phyloP scores from a whole-genome alignment of 2,888 invertebrate species.

The Chromoteleia sp. region DNA sequence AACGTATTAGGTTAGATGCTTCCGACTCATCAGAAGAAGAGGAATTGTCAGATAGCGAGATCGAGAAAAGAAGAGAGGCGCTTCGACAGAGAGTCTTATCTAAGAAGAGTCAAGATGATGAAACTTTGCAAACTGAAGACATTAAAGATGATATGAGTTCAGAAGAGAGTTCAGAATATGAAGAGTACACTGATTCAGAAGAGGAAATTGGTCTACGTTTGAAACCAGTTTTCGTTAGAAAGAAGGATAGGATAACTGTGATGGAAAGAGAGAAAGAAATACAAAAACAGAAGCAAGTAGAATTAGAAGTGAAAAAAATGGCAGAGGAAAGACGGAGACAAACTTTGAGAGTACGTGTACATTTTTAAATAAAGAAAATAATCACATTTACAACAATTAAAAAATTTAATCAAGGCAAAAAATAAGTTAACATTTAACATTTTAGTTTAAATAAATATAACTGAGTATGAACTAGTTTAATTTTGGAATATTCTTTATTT shows the following conservation, averaged over 20 bases:
- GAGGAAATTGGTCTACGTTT: conserved; percentile 96
- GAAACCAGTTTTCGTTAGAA: conserved; percentile 97
- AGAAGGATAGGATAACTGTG: conserved; percentile 96
- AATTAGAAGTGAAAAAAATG: conserved; percentile 92
- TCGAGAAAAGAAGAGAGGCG: conserved; percentile 91
- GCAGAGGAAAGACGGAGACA: conserved; percentile 95
- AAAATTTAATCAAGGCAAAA: too few relatives aligned
- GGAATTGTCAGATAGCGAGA: conserved; percentile 93
- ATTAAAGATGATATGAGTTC: conserved; percentile 80
- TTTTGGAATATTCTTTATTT: too few relatives aligned
- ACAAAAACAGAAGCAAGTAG: conserved; percentile 92
- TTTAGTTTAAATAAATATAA: too few relatives aligned
- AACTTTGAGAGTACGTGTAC: conserved; percentile 87
- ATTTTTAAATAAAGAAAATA: too few relatives aligned
- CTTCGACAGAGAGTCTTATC: conserved; percentile 89
- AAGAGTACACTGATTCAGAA: conserved; percentile 94
- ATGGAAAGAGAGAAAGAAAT: conserved; percentile 97
- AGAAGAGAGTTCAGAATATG: conserved; percentile 91
- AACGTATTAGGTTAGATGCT: conserved; percentile 84
- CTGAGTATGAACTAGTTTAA: too few relatives aligned
- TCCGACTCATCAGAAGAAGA: conserved; percentile 87
- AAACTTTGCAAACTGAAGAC: conserved; percentile 90
- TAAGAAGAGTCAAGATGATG: conserved; percentile 89
- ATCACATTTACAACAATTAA: too few relatives aligned
- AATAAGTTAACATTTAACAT: too few relatives aligned